Evolutionary conservation across 2,113 vertebrate species (phyloP).

Genomic region (Prietella phreatophila): DNA sequence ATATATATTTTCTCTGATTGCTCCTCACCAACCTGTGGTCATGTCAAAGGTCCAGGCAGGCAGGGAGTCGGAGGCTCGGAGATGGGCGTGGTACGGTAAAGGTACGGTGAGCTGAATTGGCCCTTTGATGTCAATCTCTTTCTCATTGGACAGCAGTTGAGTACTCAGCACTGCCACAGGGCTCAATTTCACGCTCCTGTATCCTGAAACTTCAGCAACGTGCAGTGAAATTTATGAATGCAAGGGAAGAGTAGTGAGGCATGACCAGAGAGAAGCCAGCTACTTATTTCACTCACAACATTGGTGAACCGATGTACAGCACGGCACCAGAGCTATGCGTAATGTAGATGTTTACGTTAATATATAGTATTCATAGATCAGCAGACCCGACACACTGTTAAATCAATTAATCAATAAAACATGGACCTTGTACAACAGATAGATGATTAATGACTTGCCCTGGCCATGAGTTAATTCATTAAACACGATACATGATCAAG

Average conservation of each 20-base stretch:
- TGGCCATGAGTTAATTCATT: not conserved
- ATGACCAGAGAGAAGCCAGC: not conserved
- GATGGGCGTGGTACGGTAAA: constrained; percentile 64
- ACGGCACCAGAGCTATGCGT: not conserved
- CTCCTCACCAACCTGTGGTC: constrained; percentile 75
- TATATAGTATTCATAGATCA: not conserved
- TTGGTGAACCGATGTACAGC: not conserved
- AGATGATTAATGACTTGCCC: constrained; percentile 13
- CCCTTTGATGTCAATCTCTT: constrained; percentile 81
- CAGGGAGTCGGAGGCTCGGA: constrained; percentile 76
- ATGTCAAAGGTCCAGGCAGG: constrained; percentile 89
- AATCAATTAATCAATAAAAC: constrained; percentile 24
- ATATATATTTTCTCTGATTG: not conserved
- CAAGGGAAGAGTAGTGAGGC: not conserved
- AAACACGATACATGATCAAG: constrained; percentile 9
- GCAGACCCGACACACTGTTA: not conserved
- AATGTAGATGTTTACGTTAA: not conserved
- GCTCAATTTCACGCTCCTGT: constrained; percentile 79
- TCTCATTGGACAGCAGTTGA: constrained; percentile 76
- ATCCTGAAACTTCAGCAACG: constrained; percentile 64
- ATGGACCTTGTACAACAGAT: not conserved
- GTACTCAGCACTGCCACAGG: constrained; percentile 82
- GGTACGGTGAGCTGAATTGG: constrained; percentile 85
- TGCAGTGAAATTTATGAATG: not conserved
- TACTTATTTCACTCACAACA: not conserved